Conservation (phyloP, 2,888 invertebrate species). For the Sthenelais limicola region DNA sequence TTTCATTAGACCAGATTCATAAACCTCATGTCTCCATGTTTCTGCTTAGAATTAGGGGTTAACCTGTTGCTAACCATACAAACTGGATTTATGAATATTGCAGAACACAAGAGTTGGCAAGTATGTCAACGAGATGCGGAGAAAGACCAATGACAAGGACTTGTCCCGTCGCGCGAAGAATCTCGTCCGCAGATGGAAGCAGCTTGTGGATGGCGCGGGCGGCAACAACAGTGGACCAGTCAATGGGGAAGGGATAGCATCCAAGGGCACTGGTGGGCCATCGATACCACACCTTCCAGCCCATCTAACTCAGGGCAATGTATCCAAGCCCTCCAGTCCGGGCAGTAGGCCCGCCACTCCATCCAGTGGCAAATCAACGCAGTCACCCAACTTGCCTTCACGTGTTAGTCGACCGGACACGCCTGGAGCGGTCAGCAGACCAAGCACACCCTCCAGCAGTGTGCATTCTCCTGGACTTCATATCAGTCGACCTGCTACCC, state of each 20-base stretch:
- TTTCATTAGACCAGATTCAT: too few species aligned
- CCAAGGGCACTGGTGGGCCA: not conserved
- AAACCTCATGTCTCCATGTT: too few species aligned
- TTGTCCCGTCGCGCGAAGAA: slow-evolving; percentile 92
- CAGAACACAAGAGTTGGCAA: slow-evolving; percentile 95
- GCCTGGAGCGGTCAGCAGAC: slow-evolving; percentile 44
- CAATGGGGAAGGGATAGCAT: slow-evolving; percentile 60
- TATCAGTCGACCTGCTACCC: not conserved
- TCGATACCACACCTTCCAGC: slow-evolving; percentile 17
- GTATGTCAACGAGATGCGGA: slow-evolving; percentile 91
- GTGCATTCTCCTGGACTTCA: not conserved
- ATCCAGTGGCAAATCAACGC: slow-evolving; percentile 47
- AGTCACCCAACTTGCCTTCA: slow-evolving; percentile 47
- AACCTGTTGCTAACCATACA: too few species aligned
- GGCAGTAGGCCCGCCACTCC: slow-evolving; percentile 50
- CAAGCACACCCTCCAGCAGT: slow-evolving; percentile 19
- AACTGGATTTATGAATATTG: too few species aligned
- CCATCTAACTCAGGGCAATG: slow-evolving; percentile 30
- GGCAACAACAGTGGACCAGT: slow-evolving; percentile 23
- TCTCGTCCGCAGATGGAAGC: slow-evolving; percentile 92
- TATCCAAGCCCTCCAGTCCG: slow-evolving; percentile 59
- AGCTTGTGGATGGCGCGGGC: slow-evolving; percentile 77
- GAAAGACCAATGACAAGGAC: slow-evolving; percentile 86
- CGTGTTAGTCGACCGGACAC: slow-evolving; percentile 47
- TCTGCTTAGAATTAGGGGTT: too few species aligned